Base-by-base conservation (phyloP, 2,888 invertebrate genomes). In the Gasteruption jaculator region DNA sequence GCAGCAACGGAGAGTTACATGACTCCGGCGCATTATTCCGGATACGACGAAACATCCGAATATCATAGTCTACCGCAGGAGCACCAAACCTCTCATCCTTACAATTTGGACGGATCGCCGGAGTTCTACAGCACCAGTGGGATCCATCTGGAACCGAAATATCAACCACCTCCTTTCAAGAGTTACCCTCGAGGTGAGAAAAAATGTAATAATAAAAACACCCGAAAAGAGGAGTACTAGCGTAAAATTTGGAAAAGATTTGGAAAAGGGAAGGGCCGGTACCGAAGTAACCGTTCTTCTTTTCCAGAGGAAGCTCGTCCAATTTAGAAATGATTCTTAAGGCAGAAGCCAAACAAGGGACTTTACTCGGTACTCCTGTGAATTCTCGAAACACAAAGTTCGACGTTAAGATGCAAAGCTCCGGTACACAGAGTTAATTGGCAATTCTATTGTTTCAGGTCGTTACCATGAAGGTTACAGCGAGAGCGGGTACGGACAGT, bases 111-210 rank as follows among this genome's bases (percentile, higher is more conserved):
- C 70, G 82, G 74, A 73, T 85, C 81, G 32, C 79, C 81, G 4
- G 82, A 87, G 71, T 86, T 87, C 72, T 88, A 88, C 70, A 78
- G 83, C 56, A 78, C 82, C 57, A 73, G 71, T 53, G 74, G 71
- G 52, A 68, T 75, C 41, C 71, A 68, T 42, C 68, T 79, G 65
- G 83, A 84, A 65, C 80, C 80, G 61, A 86, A 87, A 70, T 86
- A 84, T 72, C 83, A 85, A 63, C 81, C 81, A 37, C 77, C 77
- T 57, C 76, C 79, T 48, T 79, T 79, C 64, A 85, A 85, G 73
- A 81, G 78, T 60, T 86, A 84, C 69, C 77, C 81, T 43, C 77
- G 85, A 79, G 80, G 85, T 83, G 54, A 76, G 74, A n/a, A n/a
- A n/a, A n/a, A n/a, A n/a, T n/a, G n/a, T n/a, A n/a, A n/a, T n/a